A percentile compares a stretch with the other conserved stretches of the same genome.
Evolutionary conservation across 2,113 vertebrate genomes (phyloP).

Genomic region (Cyanoderma ruficeps): DNA sequence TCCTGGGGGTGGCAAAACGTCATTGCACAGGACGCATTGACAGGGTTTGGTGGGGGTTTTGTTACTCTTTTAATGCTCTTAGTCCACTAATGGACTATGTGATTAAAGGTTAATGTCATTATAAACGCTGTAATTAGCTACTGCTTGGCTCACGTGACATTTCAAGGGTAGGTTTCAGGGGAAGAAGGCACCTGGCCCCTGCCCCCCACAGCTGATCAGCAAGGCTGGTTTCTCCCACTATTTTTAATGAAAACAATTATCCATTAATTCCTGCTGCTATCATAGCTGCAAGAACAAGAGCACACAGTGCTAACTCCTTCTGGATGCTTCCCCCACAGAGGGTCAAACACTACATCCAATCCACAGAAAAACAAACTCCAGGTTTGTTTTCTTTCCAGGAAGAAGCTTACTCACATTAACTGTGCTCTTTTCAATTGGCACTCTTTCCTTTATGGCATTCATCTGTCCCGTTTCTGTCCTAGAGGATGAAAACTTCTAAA

Average conservation of each 20-base stretch:
- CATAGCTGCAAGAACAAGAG: neutral
- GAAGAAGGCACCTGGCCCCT: neutral
- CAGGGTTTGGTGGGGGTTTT: neutral
- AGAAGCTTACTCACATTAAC: neutral
- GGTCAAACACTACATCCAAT: neutral
- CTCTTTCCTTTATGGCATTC: neutral
- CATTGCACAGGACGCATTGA: neutral
- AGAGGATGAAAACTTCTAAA: neutral
- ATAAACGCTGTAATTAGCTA: neutral
- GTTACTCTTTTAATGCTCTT: neutral
- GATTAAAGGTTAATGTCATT: slow-evolving; percentile 31
- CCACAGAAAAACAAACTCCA: neutral
- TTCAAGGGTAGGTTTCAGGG: neutral
- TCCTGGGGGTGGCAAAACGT: neutral
- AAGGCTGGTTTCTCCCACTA: neutral
- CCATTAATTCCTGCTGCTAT: neutral
- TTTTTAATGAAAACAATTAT: neutral
- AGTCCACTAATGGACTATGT: neutral
- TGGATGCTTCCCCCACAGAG: too few relatives aligned
- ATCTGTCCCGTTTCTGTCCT: neutral
- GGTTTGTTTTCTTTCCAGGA: neutral
- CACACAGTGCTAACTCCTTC: fast-evolving
- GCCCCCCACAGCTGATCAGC: neutral
- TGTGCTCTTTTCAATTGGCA: neutral
- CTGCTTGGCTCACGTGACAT: neutral